phyloP scores from a whole-genome alignment of 2,113 vertebrate genomes.

The Crotalus helleri region DNA sequence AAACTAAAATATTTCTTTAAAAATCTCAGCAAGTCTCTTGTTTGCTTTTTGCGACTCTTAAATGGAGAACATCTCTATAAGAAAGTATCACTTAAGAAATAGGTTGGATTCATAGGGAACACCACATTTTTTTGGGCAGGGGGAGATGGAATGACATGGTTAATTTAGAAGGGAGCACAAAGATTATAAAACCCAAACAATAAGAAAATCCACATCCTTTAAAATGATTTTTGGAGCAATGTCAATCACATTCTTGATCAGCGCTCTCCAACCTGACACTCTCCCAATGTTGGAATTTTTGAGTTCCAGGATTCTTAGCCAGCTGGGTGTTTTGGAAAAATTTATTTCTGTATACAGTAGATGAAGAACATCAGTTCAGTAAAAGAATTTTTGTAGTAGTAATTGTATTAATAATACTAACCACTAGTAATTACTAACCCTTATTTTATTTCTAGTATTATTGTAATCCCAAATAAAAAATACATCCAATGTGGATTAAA shows the following conservation, averaged over 20 bases:
- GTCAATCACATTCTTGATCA: background rate
- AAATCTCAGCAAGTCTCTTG: background rate
- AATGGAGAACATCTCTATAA: background rate
- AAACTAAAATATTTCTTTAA: background rate
- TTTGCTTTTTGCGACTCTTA: background rate
- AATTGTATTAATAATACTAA: background rate
- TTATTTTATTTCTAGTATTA: background rate
- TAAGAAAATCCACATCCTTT: background rate
- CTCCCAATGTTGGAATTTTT: background rate
- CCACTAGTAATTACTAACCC: background rate
- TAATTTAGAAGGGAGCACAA: background rate
- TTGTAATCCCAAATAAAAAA: background rate
- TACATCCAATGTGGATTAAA: background rate
- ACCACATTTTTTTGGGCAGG: too few species aligned
- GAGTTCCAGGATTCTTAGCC: background rate
- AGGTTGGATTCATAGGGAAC: background rate
- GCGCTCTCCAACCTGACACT: background rate
- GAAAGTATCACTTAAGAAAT: background rate
- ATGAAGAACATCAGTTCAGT: background rate
- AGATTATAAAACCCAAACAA: background rate
- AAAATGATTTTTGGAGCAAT: background rate
- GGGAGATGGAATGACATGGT: too few species aligned
- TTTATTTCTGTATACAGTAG: background rate
- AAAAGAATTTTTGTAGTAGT: background rate
- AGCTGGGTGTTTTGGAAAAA: background rate